Percentiles rank a stretch among this genome's conserved stretches.
Conservation (phyloP, 2,797 vertebrate genomes). For the Poeciliopsis infans region DNA sequence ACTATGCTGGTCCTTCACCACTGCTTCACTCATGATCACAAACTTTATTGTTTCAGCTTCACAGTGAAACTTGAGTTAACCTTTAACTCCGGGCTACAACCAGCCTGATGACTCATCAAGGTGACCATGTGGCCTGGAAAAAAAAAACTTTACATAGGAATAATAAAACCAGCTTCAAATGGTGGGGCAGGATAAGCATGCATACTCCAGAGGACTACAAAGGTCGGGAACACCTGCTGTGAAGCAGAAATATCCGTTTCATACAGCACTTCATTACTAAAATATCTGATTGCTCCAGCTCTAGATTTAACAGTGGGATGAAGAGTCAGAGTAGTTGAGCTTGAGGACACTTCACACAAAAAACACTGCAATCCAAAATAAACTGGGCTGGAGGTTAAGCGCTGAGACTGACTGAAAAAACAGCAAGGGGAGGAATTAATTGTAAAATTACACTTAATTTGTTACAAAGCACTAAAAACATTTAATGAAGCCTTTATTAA, state of each 20-base stretch:
- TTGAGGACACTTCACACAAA: not conserved
- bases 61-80: not conserved
- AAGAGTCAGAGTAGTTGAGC: not conserved
- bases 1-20: not conserved
- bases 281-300: not conserved
- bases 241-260: not conserved
- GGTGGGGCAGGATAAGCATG: not conserved
- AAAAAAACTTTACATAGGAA: not conserved
- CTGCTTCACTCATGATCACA: not conserved
- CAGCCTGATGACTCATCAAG: not conserved
- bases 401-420: not conserved
- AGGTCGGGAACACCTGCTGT: not conserved
- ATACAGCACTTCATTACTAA: not conserved
- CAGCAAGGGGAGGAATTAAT: not conserved
- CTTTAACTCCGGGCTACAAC: not conserved
- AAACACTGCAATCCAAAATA: not conserved
- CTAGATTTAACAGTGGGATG: not conserved
- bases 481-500: not conserved
- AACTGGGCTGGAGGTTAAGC: not conserved
- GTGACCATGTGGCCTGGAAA: not conserved
- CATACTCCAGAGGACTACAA: not conserved
- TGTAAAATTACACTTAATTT: not conserved
- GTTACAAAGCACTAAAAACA: not conserved
- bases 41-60: not conserved
- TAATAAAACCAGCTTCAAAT: not conserved